Evolutionary conservation across 2,888 invertebrate genomes (phyloP), one percentile per base, ranked within the genome.

Genomic region (Dichetophora obliterata): DNA sequence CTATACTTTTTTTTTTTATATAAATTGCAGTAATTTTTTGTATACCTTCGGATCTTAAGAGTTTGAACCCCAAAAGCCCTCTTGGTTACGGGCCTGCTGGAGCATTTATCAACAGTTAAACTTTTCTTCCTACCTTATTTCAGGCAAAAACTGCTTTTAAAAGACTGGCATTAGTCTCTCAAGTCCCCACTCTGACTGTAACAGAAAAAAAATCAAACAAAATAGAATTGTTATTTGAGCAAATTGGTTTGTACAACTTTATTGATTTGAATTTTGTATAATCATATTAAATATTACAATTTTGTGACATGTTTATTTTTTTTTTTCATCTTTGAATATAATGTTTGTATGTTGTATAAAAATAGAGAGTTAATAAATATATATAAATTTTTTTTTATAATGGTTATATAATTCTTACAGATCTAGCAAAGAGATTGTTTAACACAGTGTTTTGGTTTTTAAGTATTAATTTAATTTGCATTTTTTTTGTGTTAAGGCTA

Each of bases 231-330:
- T 84, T 84, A 82, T 86, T 85, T 81, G 83, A 83, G 87, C 86
- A 86, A 87, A 87, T 85, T 85, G 86, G 87, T 82, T 85, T 87
- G 87, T 87, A 87, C 86, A 86, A 86, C 86, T 87, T 86, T 87
- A 86, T 86, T 86, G 83, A 84, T 84, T 82, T 77, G 50, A 59
- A 57, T 74, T 76, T 75, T 37, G 59, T 66, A 63, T 75, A 75
- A 59, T 24, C 54, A 71, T 66, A 3, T 43, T 65, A 37, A 19
- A 48, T 71, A 54, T 31, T 59, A 57, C 70, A 19, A 34, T 61
- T 75, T 65, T 34, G 22, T 63, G 59, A 54, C 37, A 22, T 76
- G 59, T 11, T 61, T 75, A 61, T n/a, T 52, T 59, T 68, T 72
- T n/a, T 52, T 59, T 68, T 72, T 43, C 9, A 8, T 52, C 43